Conservation (phyloP, 2,888 invertebrate species). For the Sminthurides aquaticus region DNA sequence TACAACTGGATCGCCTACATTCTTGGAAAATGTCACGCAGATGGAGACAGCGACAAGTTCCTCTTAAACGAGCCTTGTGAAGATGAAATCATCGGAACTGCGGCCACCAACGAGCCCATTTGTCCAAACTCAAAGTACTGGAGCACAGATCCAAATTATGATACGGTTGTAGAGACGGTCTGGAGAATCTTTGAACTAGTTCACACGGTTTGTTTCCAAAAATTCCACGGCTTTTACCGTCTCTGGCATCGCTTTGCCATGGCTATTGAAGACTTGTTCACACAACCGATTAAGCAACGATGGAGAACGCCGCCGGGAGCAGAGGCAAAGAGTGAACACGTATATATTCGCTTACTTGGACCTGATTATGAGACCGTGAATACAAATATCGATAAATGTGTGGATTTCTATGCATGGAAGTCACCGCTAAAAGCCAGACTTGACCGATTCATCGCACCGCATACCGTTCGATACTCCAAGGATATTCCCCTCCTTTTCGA, state of each 20-base stretch:
- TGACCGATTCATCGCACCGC: conserved; percentile 1
- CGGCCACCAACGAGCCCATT: conserved; percentile 10
- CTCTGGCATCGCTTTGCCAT: conserved; percentile 17
- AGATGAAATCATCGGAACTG: conserved; percentile 5
- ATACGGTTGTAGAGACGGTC: conserved; percentile 13
- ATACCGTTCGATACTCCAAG: conserved; percentile 1
- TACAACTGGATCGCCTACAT: not conserved
- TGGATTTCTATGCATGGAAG: not conserved
- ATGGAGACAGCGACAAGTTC: not conserved
- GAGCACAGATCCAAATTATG: not conserved
- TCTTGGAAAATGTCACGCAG: not conserved
- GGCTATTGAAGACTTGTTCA: conserved; percentile 22
- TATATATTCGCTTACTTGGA: conserved; percentile 7
- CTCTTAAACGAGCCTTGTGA: not conserved
- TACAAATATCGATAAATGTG: conserved; percentile 16
- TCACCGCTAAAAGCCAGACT: conserved; percentile 3
- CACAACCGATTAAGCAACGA: conserved; percentile 12
- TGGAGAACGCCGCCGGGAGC: conserved; percentile 3
- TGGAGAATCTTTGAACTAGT: conserved; percentile 18
- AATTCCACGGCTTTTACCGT: conserved; percentile 13
- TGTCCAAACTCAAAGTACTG: conserved; percentile 1
- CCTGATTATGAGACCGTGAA: not conserved
- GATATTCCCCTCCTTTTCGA: not conserved
- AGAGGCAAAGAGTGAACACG: not conserved
- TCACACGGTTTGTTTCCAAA: conserved; percentile 18